phyloP scores from a whole-genome alignment of 2,797 vertebrate genomes.

The Champsocephalus gunnari region DNA sequence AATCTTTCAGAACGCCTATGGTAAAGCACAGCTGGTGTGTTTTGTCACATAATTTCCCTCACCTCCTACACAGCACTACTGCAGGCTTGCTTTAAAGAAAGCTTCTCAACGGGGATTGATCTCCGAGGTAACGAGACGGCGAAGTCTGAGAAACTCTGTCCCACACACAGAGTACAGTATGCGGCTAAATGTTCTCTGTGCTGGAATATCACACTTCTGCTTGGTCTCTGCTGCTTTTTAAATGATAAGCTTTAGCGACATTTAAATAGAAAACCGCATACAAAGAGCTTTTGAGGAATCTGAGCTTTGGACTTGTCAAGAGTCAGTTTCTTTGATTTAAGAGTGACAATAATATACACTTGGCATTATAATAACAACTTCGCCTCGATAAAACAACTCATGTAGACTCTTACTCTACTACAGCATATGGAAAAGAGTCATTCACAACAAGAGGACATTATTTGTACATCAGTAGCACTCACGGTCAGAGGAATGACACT shows the following conservation, averaged over 20 bases:
- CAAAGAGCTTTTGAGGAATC: no score
- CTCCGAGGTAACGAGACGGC: conserved; percentile 45
- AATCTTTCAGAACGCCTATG: background rate
- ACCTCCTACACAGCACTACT: conserved; percentile 24
- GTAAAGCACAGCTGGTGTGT: conserved; percentile 20
- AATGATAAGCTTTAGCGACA: conserved; percentile 52
- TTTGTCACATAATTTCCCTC: conserved; percentile 18
- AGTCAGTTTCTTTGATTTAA: no score
- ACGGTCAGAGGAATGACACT: conserved; percentile 44
- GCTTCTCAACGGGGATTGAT: conserved; percentile 47
- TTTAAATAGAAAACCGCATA: conserved; percentile 24
- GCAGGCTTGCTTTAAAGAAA: conserved; percentile 27
- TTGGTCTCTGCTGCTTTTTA: conserved; percentile 55
- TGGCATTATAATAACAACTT: no score
- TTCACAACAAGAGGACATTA: conserved; percentile 20
- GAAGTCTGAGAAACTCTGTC: conserved; percentile 38
- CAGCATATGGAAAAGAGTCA: background rate
- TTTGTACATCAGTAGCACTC: conserved; percentile 32
- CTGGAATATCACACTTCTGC: conserved; percentile 62
- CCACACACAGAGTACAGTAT: conserved; percentile 42
- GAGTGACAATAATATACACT: no score
- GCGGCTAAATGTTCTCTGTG: conserved; percentile 61
- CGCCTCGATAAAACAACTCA: no score
- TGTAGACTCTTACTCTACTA: no score
- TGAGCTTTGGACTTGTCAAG: no score